Evolutionary conservation across 2,888 invertebrate species (phyloP).

Genomic region (Drosophila prolongata): DNA sequence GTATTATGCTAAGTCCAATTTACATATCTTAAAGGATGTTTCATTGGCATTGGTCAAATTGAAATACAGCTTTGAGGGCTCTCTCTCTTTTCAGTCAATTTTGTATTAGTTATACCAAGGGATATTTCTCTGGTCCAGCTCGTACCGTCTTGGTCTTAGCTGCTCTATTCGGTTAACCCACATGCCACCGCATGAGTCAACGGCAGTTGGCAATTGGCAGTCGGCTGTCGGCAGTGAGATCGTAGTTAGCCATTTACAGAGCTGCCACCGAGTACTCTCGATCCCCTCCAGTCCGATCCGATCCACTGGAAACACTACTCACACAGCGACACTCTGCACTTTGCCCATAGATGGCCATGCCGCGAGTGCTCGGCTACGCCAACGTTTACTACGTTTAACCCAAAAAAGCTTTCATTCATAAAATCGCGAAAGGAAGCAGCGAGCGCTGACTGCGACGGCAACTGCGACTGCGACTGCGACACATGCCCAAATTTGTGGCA

Average conservation of each 20-base stretch:
- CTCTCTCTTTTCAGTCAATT: neutral
- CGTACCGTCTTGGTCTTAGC: neutral
- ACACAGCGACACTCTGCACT: slow-evolving; percentile 62
- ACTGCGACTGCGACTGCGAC: slow-evolving; percentile 51
- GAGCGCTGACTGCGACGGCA: slow-evolving; percentile 8
- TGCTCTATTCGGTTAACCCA: slow-evolving; percentile 9
- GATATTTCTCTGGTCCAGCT: neutral
- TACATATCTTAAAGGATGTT: neutral
- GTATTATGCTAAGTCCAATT: neutral
- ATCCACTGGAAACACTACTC: slow-evolving; percentile 35
- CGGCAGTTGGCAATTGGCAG: slow-evolving; percentile 3
- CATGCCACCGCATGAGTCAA: slow-evolving; percentile 25
- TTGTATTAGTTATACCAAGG: neutral
- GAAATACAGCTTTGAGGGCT: too few species aligned
- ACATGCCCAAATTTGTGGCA: slow-evolving; percentile 78
- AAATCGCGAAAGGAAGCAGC: slow-evolving; percentile 77
- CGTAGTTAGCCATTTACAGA: slow-evolving; percentile 40
- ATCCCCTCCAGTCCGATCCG: slow-evolving; percentile 11
- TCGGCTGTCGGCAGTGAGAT: slow-evolving; percentile 10
- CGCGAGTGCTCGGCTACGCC: slow-evolving; percentile 55
- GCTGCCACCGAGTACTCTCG: slow-evolving; percentile 13
- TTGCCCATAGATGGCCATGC: slow-evolving; percentile 75
- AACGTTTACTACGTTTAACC: slow-evolving; percentile 46
- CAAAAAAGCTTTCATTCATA: slow-evolving; percentile 71
- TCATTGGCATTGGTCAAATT: too few species aligned